Base-by-base conservation (phyloP, 2,888 invertebrate species). In the Sepiola atlantica region DNA sequence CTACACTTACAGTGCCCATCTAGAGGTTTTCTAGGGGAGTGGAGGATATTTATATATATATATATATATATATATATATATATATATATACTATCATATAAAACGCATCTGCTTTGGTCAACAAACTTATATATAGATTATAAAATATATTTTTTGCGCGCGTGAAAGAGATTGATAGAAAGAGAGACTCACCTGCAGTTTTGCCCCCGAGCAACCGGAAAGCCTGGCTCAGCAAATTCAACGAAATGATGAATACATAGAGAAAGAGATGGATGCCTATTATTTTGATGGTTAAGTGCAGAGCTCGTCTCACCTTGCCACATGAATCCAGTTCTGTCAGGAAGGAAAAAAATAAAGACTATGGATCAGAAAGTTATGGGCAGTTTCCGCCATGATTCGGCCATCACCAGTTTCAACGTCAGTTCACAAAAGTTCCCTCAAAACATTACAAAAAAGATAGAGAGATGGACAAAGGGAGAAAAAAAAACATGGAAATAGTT, bases 131-230 rank as follows among this genome's bases (percentile, higher is more conserved):
- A 45, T 45, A 45, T 8, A 45, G 45, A 45, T 45, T 45, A 45
- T 8, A 4, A 45, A 8, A 45, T 4, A 45, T 8, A 45, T 45
- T 45, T n/a, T 45, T 45, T 45, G 45, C 45, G 8, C 8, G 8
- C 8, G 45, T 8, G 8, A 61, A 77, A n/a, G 28, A 77, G 28
- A 28, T n/a, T 77, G 8, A 28, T n/a, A 93, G 10, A n/a, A n/a
- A n/a, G n/a, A 92, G 20, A 6, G 20, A 93, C 93, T 28, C 55
- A 93, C 93, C 93, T 55, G 93, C 93, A 6, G 93, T 93, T 57
- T 93, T 96, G 96, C 97, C 97, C 91, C 96, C 97, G n/a, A 97
- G 95, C 35, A 97, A 96, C 93, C 96, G 95, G 95, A 97, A 97
- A 14, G 96, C 96, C 55, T 96, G 96, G 95, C 96, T 96, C 94